Evolutionary conservation across 2,113 vertebrate genomes (phyloP), one percentile per base, ranked within the genome.

Genomic region (Hemichromis elongatus): DNA sequence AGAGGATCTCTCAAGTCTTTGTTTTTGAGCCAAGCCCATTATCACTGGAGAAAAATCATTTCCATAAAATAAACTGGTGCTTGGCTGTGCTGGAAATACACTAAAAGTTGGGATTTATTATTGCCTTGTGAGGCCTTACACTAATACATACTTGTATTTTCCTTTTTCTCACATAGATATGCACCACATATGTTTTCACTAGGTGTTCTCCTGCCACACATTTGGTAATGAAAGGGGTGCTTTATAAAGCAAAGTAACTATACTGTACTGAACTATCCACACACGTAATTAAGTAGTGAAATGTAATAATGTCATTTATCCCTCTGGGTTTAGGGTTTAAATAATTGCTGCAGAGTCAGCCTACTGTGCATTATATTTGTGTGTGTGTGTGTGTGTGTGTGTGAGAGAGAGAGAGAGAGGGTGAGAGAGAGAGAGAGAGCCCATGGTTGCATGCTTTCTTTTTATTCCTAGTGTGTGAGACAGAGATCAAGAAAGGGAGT

Each of bases 331-430:
- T 88, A 84, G 82, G 85, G 80, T 90, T 91, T 94, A 86, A 95
- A 93, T 95, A 94, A 93, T 93, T 94, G 90, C 92, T 95, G 91
- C 94, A 87, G 80, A 90, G 92, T 95, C 93, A 94, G 94, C 92
- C 92, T 89, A 85, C 90, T 93, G 88, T 78, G 87, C 87, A 82
- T 87, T 91, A 24, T 87, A n/a, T 91, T 52, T 84, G 77, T 85
- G 82, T 13, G 83, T 79, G 59, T 78, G 61, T 24, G 57, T 35
- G 81, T 57, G 37, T 40, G 9, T 55, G 68, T 70, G 56, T 52
- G 82, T 80, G n/a, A n/a, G n/a, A n/a, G n/a, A n/a, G n/a, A n/a
- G n/a, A n/a, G n/a, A n/a, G n/a, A n/a, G n/a, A n/a, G n/a, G n/a
- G 52, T 21, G 19, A 55, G 54, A 12, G 88, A 16, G 26, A 28